Evolutionary conservation across 2,113 vertebrate species (phyloP), one percentile per base, ranked within the genome.

Genomic region (Vulpes vulpes): DNA sequence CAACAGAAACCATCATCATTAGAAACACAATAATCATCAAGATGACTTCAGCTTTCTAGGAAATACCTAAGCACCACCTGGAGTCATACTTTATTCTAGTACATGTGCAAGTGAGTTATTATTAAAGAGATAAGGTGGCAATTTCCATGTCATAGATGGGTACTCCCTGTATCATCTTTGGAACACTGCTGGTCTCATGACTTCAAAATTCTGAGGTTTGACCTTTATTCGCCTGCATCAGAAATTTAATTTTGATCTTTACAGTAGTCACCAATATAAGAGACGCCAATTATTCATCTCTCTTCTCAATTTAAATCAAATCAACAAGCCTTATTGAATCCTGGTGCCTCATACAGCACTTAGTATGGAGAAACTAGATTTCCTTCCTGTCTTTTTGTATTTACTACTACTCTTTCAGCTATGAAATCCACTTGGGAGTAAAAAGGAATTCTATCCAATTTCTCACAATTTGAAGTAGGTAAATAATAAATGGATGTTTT

Each of bases 301-400:
- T 97, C 80, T 92, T 92, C 82, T 95, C 79, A 74, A 67, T 69
- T 92, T 83, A 92, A 93, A 96, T 92, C 8, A 89, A 94, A 92
- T 92, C 92, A 83, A 86, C 38, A 69, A 59, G 51, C 0, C 64
- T 96, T 92, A 83, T 23, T 95, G 83, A 90, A 83, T 81, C 43
- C 25, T 59, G 16, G 51, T 64, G 49, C 91, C 62, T 20, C 73
- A 32, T 35, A 51, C 0, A 17, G 15, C 79, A 89, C 43, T 88
- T 65, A 67, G 79, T 22, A 74, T 53, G 19, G 30, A 97, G 49
- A 98, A 94, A 84, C 69, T 15, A 55, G 35, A 90, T 95, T 94
- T 94, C 81, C 84, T 89, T 91, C 85, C 82, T 93, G 80, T 80
- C 67, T 94, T 79, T 94, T 79, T 84, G 11, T 55, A 78, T 89